These are phyloP conservation scores for Phylloscopus whistleri DNA, from an alignment of 2,113 vertebrate genomes.

Conservation along the genomic window DNA sequence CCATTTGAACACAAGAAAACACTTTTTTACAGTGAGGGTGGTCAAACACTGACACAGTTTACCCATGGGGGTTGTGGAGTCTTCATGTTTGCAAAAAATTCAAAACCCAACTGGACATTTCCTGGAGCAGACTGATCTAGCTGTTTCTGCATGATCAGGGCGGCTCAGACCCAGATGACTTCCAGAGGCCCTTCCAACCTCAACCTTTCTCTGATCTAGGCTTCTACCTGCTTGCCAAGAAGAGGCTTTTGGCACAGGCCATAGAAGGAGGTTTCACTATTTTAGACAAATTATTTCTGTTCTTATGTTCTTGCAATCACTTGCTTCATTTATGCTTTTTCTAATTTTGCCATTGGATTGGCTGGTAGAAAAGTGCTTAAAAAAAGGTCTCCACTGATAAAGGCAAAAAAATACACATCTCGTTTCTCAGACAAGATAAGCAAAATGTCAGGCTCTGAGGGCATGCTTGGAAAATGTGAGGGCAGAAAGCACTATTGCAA, in stretches of 20 bases:
- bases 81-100: background rate
- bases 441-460: background rate
- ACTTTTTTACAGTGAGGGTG: background rate
- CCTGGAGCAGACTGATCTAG: background rate
- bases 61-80: background rate
- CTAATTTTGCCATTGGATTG: background rate
- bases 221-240: background rate
- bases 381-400: background rate
- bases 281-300: background rate
- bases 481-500: background rate
- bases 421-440: background rate
- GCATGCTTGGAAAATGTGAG: background rate
- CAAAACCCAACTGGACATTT: background rate
- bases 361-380: background rate
- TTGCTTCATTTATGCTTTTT: background rate
- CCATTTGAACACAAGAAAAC: background rate
- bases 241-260: background rate
- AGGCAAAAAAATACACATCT: background rate
- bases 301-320: background rate
- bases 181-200: background rate
- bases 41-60: background rate
- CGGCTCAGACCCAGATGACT: background rate
- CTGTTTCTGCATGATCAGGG: background rate
- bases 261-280: background rate
- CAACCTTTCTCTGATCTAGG: background rate